phyloP scores from a whole-genome alignment of 2,113 vertebrate species.

The Apodemus sylvaticus region DNA sequence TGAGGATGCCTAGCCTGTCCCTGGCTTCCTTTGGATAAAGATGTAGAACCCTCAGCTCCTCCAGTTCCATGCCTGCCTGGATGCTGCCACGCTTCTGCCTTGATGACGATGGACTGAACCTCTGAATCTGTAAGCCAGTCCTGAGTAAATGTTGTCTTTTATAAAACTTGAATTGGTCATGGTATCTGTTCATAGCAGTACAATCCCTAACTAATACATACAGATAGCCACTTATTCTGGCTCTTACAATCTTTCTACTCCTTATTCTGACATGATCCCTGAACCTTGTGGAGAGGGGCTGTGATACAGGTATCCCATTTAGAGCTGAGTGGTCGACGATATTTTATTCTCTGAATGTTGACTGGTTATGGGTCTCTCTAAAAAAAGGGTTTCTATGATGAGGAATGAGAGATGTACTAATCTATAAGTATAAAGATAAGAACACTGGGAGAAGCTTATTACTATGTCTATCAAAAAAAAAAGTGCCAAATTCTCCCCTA shows the following conservation, averaged over 20 bases:
- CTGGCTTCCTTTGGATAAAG: too few species aligned
- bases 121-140: too few species aligned
- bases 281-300: background rate
- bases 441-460: background rate
- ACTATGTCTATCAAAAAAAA: background rate
- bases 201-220: too few species aligned
- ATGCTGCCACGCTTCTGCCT: too few species aligned
- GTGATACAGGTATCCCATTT: background rate
- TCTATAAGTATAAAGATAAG: background rate
- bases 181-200: too few species aligned
- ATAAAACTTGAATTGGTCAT: too few species aligned
- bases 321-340: background rate
- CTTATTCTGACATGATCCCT: background rate
- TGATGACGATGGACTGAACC: too few species aligned
- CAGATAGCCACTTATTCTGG: background rate
- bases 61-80: too few species aligned
- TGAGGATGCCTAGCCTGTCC: too few species aligned
- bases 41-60: too few species aligned
- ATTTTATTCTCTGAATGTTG: background rate
- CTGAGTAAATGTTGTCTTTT: too few species aligned
- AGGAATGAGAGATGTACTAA: background rate
- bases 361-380: background rate
- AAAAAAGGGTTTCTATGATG: background rate
- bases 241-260: background rate
- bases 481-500: background rate